phyloP scores from a whole-genome alignment of 2,113 vertebrate genomes.

The Alligator mississippiensis region DNA sequence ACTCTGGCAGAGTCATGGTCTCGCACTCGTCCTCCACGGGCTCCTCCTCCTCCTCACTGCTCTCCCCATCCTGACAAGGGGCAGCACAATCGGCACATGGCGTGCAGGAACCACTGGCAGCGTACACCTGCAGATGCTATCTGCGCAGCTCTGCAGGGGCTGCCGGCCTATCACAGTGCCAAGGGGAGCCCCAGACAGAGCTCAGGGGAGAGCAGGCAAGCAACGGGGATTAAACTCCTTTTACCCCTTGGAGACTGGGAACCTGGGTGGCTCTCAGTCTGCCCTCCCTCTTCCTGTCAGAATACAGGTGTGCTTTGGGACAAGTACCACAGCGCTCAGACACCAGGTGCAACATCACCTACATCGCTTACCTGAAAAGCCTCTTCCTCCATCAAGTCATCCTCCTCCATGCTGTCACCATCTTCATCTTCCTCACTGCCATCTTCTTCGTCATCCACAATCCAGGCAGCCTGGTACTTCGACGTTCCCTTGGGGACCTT shows the following conservation, averaged over 20 bases:
- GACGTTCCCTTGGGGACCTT: constrained; percentile 97
- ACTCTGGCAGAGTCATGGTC: constrained; percentile 81
- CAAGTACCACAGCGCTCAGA: fast-evolving
- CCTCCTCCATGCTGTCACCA: constrained; percentile 53
- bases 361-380: constrained; percentile 81
- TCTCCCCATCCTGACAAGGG: constrained; percentile 64
- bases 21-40: constrained; percentile 83
- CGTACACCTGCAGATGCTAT: fast-evolving
- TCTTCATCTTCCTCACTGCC: constrained; percentile 77
- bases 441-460: constrained; percentile 84
- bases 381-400: constrained; percentile 79
- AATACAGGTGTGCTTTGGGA: background rate
- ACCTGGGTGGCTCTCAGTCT: background rate
- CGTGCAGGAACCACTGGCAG: background rate
- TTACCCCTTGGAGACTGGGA: fast-evolving
- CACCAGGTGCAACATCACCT: background rate
- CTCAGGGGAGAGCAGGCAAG: background rate
- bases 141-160: background rate
- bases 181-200: background rate
- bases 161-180: fast-evolving
- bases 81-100: background rate
- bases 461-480: constrained; percentile 96
- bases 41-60: constrained; percentile 68
- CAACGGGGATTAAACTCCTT: background rate
- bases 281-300: background rate